Evolutionary conservation across 2,113 vertebrate genomes (phyloP).

Genomic region (Tursiops truncatus): DNA sequence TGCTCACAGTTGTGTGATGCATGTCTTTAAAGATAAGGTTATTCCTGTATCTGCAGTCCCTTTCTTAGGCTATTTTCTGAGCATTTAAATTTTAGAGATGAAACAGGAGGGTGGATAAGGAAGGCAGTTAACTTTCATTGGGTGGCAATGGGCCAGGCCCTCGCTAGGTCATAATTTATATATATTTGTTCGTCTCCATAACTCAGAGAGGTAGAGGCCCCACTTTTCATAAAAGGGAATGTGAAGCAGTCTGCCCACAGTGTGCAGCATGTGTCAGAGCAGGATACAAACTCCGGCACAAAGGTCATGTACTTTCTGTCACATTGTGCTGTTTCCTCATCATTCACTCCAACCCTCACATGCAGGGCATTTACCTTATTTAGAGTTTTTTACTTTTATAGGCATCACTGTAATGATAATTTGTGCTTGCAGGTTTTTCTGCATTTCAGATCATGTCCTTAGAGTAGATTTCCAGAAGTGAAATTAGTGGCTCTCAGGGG

Average conservation of each 20-base stretch:
- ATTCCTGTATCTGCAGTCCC: not conserved
- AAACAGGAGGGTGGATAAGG: not conserved
- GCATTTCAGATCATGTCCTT: not conserved
- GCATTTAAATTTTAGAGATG: not conserved
- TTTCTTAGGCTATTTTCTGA: not conserved
- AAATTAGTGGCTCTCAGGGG: not conserved
- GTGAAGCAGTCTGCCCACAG: not conserved
- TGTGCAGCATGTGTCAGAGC: not conserved
- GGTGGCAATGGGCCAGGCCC: not conserved
- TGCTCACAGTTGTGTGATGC: not conserved
- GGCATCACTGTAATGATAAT: not conserved
- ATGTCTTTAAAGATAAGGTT: not conserved
- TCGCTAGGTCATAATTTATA: not conserved
- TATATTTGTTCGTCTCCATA: not conserved
- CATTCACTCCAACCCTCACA: not conserved
- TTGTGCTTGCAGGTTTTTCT: not conserved
- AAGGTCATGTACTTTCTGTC: not conserved
- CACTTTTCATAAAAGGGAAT: not conserved
- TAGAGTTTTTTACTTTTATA: not conserved
- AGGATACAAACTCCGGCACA: not conserved
- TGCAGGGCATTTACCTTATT: not conserved
- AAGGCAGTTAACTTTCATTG: not conserved
- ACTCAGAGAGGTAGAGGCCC: not conserved
- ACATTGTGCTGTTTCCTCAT: rapidly evolving
- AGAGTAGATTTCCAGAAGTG: not conserved